Percentiles rank a stretch among this genome's conserved stretches.
Evolutionary conservation across 1,140 invertebrate species (phyloP).

Genomic region (Drosophila kepulauana): DNA sequence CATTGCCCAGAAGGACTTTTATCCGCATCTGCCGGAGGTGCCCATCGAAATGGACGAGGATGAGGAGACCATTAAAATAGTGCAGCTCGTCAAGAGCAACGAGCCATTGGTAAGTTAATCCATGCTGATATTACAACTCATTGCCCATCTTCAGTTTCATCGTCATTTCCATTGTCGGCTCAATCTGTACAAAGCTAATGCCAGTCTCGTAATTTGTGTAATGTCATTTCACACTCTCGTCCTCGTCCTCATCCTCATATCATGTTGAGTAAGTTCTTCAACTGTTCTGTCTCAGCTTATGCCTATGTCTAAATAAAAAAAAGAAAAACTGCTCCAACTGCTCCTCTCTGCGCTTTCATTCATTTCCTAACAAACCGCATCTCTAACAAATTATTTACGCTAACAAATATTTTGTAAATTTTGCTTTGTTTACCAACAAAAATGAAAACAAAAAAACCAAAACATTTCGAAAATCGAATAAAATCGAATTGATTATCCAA

Average conservation of each 20-base stretch:
- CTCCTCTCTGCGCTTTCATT: conserved; percentile 64
- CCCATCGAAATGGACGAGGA: conserved; percentile 95
- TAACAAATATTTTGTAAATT: conserved; percentile 75
- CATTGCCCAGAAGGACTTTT: conserved; percentile 97
- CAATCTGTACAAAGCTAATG: conserved; percentile 1
- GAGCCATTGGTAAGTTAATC: conserved; percentile 94
- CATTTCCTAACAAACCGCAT: conserved; percentile 44
- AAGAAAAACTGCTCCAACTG: conserved; percentile 22
- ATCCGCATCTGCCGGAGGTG: conserved; percentile 95
- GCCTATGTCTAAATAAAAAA: neutral
- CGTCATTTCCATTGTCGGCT: conserved; percentile 19
- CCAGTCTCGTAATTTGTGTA: neutral
- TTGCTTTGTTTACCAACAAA: conserved; percentile 57
- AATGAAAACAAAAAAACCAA: conserved; percentile 12
- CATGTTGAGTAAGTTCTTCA: conserved; percentile 3
- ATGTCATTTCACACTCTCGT: conserved; percentile 8
- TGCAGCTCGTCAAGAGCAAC: conserved; percentile 98
- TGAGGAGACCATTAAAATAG: conserved; percentile 98
- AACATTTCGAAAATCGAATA: conserved; percentile 64
- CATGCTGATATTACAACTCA: conserved; percentile 1
- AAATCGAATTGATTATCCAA: conserved; percentile 69
- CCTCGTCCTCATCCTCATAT: conserved; percentile 3
- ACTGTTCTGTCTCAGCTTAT: conserved; percentile 14
- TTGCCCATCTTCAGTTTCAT: conserved; percentile 32
- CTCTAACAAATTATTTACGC: conserved; percentile 51